Base-by-base conservation (phyloP, 1,140 invertebrate species). In the Procambarus virginalis region DNA sequence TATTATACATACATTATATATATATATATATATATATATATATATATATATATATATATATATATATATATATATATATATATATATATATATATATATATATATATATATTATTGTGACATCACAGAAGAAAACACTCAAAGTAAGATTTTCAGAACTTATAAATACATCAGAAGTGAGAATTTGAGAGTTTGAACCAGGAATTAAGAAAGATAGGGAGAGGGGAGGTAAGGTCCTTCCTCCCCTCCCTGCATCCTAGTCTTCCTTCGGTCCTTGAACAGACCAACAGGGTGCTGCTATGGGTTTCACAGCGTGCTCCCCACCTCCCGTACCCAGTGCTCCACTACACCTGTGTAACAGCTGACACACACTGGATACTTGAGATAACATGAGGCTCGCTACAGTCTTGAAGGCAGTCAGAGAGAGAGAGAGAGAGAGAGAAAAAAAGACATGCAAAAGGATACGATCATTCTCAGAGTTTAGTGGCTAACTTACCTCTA, bases 81-180 rank as follows among this genome's bases (percentile, higher is more conserved):
- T 60, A 60, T 81, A 81, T 60, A 81, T 81, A 60, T 81, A 81
- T 60, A 81, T 81, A 81, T 81, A 81, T 60, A 81, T 81, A 81
- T 60, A 81, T 81, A 81, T 81, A 81, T 81, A 22, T 22, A 46
- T 14, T 79, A 34, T 49, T 8, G 22, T 45, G 6, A 78, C 8
- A 77, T 77, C 14, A 78, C 14, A 78, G 34, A 34, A 34, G 34
- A 34, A 34, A 1, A 34, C 49, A 3, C 2, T 49, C 55, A 9
- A 14, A 58, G 34, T 34, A 34, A 34, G 34, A 34, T 34, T 34
- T 34, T 34, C 34, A 34, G 34, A 34, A 1, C 34, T 34, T 34
- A 34, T 34, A 34, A 34, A 34, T 34, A 34, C 34, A 34, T 34
- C 34, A 34, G 34, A 34, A 34, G 34, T 34, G 34, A 34, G 34